Conservation (phyloP, 1,140 invertebrate genomes). For the Drosophila eugracilis region DNA sequence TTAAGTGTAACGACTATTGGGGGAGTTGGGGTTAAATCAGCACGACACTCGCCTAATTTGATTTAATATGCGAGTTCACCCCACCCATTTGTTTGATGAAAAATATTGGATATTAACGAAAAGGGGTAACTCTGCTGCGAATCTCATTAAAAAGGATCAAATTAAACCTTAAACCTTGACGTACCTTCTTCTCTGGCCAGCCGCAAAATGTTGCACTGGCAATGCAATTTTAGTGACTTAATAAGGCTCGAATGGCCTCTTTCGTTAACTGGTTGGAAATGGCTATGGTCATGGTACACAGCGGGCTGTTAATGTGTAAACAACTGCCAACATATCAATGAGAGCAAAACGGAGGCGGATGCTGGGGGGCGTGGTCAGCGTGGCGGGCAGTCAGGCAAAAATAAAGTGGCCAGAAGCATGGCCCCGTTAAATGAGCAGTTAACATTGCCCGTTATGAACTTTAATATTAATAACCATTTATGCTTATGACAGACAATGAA, state of each 20-base stretch:
- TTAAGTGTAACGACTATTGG: not conserved
- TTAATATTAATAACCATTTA: constrained; percentile 81
- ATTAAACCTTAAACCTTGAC: constrained; percentile 30
- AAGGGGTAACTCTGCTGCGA: too few relatives aligned
- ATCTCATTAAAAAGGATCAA: constrained; percentile 1
- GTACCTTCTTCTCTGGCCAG: not conserved
- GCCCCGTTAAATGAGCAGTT: constrained; percentile 62
- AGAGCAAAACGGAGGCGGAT: constrained; percentile 2
- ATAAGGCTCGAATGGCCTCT: constrained; percentile 70
- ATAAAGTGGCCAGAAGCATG: constrained; percentile 62
- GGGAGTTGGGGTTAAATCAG: not conserved
- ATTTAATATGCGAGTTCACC: constrained; percentile 35
- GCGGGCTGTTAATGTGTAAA: constrained; percentile 62
- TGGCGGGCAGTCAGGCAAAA: constrained; percentile 25
- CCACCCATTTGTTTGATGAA: not conserved
- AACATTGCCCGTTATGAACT: constrained; percentile 65
- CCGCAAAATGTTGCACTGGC: constrained; percentile 1
- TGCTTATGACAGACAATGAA: constrained; percentile 77
- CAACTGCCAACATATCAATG: constrained; percentile 63
- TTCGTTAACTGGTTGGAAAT: constrained; percentile 66
- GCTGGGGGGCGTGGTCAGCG: not conserved
- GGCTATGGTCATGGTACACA: constrained; percentile 28
- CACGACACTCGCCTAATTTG: constrained; percentile 16
- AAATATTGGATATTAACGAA: not conserved
- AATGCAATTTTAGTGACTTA: constrained; percentile 53